These are phyloP conservation scores for Crotalus tigris DNA, from an alignment of 2,113 vertebrate species.

Conservation along the genomic window DNA sequence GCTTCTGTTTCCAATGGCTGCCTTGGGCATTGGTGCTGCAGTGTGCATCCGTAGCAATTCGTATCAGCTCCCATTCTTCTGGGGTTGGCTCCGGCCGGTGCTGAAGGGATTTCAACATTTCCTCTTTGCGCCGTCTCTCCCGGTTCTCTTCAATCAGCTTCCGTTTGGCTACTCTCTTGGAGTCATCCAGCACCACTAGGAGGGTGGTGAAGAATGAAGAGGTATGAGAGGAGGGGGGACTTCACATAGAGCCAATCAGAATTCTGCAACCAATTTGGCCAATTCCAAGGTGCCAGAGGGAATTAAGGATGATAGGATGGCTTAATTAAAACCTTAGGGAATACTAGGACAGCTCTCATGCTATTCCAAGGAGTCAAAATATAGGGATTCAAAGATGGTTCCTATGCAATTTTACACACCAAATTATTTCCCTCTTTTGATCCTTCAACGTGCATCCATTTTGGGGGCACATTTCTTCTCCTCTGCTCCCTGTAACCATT, in stretches of 20 bases:
- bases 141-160: slow-evolving; percentile 97
- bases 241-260: not conserved
- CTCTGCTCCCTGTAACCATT: not conserved
- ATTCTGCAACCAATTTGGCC: not conserved
- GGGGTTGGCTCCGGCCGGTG: slow-evolving; percentile 86
- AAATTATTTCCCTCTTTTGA: not conserved
- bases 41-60: slow-evolving; percentile 89
- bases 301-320: not conserved
- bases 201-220: slow-evolving; percentile 13
- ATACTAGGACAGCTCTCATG: not conserved
- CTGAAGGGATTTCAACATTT: slow-evolving; percentile 90
- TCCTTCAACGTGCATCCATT: not conserved
- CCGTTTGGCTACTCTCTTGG: slow-evolving; percentile 93
- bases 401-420: not conserved
- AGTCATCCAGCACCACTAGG: slow-evolving; percentile 94
- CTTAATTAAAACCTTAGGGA: not conserved
- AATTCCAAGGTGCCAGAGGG: not conserved
- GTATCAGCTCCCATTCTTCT: slow-evolving; percentile 93
- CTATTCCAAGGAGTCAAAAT: not conserved
- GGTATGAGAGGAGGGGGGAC: not conserved
- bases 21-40: slow-evolving; percentile 96
- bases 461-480: not conserved
- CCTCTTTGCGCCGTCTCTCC: slow-evolving; percentile 88
- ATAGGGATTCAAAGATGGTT: not conserved
- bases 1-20: slow-evolving; percentile 96